Evolutionary conservation across 2,113 vertebrate genomes (phyloP), one percentile per base, ranked within the genome.

Genomic region (Campylorhamphus procurvoides): DNA sequence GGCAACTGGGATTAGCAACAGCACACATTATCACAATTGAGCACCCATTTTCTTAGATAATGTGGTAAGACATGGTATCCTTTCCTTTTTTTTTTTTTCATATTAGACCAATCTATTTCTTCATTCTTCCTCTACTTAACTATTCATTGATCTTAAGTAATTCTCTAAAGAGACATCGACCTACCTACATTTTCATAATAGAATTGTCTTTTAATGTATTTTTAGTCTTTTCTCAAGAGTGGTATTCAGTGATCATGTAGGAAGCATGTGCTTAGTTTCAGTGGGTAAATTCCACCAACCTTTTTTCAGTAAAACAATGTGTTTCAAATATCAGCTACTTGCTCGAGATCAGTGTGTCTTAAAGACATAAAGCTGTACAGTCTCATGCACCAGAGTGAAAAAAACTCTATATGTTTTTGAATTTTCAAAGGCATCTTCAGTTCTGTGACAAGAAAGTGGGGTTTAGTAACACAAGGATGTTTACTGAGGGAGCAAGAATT

Each of bases 51-150:
- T 90, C 37, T 23, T 72, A 76, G 11, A 35, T 28, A 47, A 50
- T 12, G 4, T 22, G 7, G 9, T 67, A 82, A 63, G 10, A 28
- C 1, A 5, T 59, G 6, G 0, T 68, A 46, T 29, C 0, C 10
- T 63, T 79, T 71, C 17, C 5, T 2, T 5, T 18, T 46, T 58
- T 13, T 53, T 22, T 49, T 64, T 74, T 46, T 29, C 1, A 1
- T 31, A 22, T 66, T 74, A 69, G n/a, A 33, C 5, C 1, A 14
- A 62, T 62, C 22, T 58, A 18, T 49, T 75, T 14, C 40, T 44
- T 81, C 37, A 9, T 75, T 85, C 5, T 59, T 67, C 2, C 39
- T 87, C 74, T 84, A 13, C 10, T 66, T 16, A 62, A 19, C 15
- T 77, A 25, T 74, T 69, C 69, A 14, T 66, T 80, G 23, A 55